These are phyloP conservation scores for Cossypha niveicapilla DNA, from an alignment of 2,797 vertebrate genomes.

Conservation along the genomic window DNA sequence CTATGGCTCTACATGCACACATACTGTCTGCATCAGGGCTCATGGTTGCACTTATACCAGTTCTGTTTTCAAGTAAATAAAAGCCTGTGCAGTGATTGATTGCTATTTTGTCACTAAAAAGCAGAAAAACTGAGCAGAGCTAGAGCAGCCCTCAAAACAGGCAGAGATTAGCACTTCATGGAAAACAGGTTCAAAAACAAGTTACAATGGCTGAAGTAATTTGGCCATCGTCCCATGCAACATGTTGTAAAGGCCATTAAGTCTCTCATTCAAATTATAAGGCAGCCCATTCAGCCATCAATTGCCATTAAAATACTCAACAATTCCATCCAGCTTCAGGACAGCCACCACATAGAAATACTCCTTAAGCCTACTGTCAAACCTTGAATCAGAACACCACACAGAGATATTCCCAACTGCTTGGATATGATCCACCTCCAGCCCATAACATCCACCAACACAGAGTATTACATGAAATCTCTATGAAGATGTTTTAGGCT, in stretches of 20 bases:
- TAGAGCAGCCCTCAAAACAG: background rate
- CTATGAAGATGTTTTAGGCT: background rate
- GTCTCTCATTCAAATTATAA: background rate
- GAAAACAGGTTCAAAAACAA: conserved; percentile 9
- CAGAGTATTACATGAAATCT: background rate
- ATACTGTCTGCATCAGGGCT: background rate
- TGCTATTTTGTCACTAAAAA: background rate
- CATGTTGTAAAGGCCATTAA: background rate
- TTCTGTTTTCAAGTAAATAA: background rate
- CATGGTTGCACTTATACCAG: background rate
- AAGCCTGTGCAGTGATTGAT: background rate
- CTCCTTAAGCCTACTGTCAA: background rate
- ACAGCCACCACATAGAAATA: background rate
- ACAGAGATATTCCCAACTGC: background rate
- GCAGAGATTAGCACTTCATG: background rate
- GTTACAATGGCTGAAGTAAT: background rate
- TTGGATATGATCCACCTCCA: background rate
- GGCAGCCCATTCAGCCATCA: background rate
- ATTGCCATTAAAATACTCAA: background rate
- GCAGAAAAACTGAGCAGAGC: background rate
- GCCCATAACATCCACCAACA: background rate
- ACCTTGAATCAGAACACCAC: rapidly evolving
- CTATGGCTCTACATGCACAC: background rate
- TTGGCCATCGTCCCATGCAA: background rate
- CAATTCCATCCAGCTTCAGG: background rate